Evolutionary conservation across 2,113 vertebrate genomes (phyloP), one percentile per base, ranked within the genome.

Genomic region (Himantopus leucocephalus): DNA sequence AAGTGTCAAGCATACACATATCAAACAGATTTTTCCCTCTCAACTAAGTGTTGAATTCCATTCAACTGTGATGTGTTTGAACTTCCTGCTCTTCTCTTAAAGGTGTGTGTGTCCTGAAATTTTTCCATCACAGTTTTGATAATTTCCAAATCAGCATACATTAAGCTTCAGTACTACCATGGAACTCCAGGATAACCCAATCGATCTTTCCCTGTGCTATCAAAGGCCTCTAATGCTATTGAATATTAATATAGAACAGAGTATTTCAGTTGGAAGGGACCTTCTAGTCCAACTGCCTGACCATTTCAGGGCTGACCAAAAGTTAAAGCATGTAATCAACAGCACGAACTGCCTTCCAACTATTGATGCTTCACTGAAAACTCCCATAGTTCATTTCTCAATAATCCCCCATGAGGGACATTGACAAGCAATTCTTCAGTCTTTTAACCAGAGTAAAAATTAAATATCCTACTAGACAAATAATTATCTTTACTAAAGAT

Each of bases 1-100:
- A 22, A 1, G 0, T 30, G 41, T 58, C 68, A 84, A 71, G 8
- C 1, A 1, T 3, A 77, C 6, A 24, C 13, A 21, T 14, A 60
- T 2, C 21, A 77, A 45, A 60, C 81, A 34, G 8, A 64, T 34
- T 67, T 55, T 77, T 83, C 34, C 67, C 86, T 48, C 43, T 74
- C 39, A 59, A n/a, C 5, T 24, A 72, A 26, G 5, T 26, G 37
- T 6, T 64, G 17, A 75, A 92, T 47, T n/a, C 52, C 50, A 62
- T 43, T 75, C 26, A 35, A 22, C 4, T 43, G 5, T 6, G 13
- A 6, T 9, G 7, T 30, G 13, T 52, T 15, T 50, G 27, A 92
- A 76, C 17, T 62, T 82, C 30, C 53, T 29, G 19, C 12, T 88
- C 58, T 53, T 86, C 52, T 78, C 74, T 82, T 30, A 72, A 50